These are phyloP conservation scores for Microcebus lehilahytsara DNA, from an alignment of 2,113 vertebrate genomes.

Conservation along the genomic window DNA sequence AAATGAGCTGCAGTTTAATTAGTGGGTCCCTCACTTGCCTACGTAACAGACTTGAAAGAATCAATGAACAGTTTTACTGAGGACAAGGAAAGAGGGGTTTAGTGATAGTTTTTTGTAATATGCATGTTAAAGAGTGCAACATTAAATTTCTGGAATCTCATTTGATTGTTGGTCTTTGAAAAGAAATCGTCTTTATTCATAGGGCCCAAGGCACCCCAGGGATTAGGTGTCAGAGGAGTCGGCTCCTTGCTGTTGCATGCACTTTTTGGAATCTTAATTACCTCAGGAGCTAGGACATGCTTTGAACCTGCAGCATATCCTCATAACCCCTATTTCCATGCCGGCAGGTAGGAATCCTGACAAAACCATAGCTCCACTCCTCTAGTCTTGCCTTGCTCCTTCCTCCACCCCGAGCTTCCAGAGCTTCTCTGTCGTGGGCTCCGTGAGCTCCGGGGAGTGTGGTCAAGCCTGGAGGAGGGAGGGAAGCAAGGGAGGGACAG, in stretches of 20 bases:
- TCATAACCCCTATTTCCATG: not conserved
- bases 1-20: not conserved
- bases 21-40: not conserved
- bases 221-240: not conserved
- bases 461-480: not conserved
- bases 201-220: not conserved
- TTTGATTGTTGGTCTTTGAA: not conserved
- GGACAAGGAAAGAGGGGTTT: not conserved
- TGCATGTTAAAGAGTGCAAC: not conserved
- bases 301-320: not conserved
- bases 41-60: not conserved
- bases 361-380: not conserved
- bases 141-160: not conserved
- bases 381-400: not conserved
- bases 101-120: not conserved
- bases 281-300: conserved; percentile 10
- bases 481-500: not conserved
- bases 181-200: not conserved
- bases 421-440: not conserved
- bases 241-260: not conserved
- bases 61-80: not conserved
- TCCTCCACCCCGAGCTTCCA: not conserved
- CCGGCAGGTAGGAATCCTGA: not conserved
- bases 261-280: not conserved
- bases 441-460: not conserved